phyloP scores from a whole-genome alignment of 1,140 invertebrate species.

The Capitella teleta region DNA sequence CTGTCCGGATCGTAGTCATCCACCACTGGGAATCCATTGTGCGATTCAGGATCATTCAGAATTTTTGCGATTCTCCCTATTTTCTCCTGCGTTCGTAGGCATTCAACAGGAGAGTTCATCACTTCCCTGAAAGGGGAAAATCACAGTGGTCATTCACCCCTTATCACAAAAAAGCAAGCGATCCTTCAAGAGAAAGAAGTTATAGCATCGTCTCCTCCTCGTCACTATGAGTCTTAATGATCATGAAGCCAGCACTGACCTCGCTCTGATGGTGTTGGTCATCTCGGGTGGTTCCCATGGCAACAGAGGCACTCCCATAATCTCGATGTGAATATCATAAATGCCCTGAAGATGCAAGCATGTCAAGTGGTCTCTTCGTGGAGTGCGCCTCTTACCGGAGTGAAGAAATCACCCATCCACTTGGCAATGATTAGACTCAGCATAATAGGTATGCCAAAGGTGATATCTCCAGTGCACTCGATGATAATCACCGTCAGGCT shows the following conservation, averaged over 20 bases:
- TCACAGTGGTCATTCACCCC: too few relatives aligned
- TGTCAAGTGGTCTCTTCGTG: neutral
- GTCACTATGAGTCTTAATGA: neutral
- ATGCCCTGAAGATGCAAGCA: constrained; percentile 4
- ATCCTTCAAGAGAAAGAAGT: neutral
- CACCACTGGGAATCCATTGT: constrained; percentile 6
- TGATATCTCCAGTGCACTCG: constrained; percentile 90
- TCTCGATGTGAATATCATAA: constrained; percentile 11
- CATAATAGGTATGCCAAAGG: constrained; percentile 72
- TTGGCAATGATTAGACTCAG: constrained; percentile 85
- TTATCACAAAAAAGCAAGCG: too few relatives aligned
- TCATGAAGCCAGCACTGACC: neutral
- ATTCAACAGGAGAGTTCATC: constrained; percentile 1
- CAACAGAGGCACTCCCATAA: constrained; percentile 6
- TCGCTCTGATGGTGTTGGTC: constrained; percentile 4
- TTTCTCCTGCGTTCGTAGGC: constrained; percentile 1
- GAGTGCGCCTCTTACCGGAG: constrained; percentile 52
- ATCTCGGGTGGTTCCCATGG: constrained; percentile 7
- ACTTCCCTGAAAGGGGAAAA: constrained; percentile 6
- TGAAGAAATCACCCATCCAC: constrained; percentile 96
- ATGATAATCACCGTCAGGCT: constrained; percentile 90
- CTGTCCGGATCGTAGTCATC: constrained; percentile 3
- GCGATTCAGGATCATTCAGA: neutral
- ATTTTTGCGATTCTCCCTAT: constrained; percentile 2
- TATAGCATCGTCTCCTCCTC: neutral